phyloP scores from a whole-genome alignment of 2,113 vertebrate genomes.

The Xyrauchen texanus region DNA sequence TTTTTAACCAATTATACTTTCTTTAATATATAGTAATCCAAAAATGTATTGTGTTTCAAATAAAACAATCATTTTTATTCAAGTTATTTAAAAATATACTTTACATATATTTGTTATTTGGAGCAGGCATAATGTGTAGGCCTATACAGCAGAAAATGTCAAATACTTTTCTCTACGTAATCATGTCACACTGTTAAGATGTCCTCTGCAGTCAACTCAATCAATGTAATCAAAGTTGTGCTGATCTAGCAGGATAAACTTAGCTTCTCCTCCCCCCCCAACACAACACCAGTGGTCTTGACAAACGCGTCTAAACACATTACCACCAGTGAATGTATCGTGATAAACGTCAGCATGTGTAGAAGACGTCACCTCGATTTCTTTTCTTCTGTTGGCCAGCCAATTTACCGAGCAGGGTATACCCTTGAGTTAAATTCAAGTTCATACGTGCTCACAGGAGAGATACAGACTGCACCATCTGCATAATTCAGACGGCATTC shows the following conservation, averaged over 20 bases:
- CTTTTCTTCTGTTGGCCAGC: conserved; percentile 72
- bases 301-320: conserved; percentile 69
- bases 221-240: conserved; percentile 80
- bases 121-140: background rate
- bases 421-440: conserved; percentile 78
- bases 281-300: conserved; percentile 19
- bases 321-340: conserved; percentile 72
- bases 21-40: no score
- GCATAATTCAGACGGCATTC: conserved; percentile 67
- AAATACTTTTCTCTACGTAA: conserved; percentile 57
- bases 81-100: background rate
- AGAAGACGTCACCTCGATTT: conserved; percentile 76
- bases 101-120: background rate
- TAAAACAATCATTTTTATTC: background rate
- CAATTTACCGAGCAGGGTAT: conserved; percentile 69
- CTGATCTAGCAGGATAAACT: conserved; percentile 75
- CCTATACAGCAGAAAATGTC: background rate
- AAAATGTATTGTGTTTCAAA: background rate
- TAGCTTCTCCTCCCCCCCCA: conserved; percentile 66
- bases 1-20: background rate
- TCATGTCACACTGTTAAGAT: conserved; percentile 73
- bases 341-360: conserved; percentile 73
- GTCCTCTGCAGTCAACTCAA: conserved; percentile 74
- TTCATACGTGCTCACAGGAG: conserved; percentile 59
- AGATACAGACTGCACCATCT: conserved; percentile 60